Evolutionary conservation across 2,888 invertebrate genomes (phyloP), one percentile per base, ranked within the genome.

Genomic region (Nematopogon swammerdamellus): DNA sequence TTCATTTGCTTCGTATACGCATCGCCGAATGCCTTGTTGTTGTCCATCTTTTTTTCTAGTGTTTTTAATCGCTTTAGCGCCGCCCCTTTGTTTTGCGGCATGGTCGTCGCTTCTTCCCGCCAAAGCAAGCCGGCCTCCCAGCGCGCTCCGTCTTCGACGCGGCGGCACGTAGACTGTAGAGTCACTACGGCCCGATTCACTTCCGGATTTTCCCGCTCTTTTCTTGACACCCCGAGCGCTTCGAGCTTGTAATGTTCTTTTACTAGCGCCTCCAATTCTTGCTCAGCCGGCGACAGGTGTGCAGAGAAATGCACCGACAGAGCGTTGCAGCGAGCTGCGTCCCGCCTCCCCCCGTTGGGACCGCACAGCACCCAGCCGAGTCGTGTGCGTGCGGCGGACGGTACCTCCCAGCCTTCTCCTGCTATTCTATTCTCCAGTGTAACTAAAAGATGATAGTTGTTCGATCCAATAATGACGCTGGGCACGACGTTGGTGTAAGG

Each of bases 81-180:
- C 1, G 19, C 10, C 0, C 46, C 30, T 18, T 44, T 52, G 20
- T 49, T 55, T 17, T 50, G 25, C 0, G 55, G 54, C n/a, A n/a
- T n/a, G n/a, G n/a, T n/a, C n/a, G n/a, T n/a, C n/a, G n/a, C n/a
- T n/a, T n/a, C n/a, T n/a, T 20, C 19, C 43, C 49, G 52, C 55
- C 56, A 55, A n/a, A 54, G 44, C 1, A 54, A 49, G 1, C 52
- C 50, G 0, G 51, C 43, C 30, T 55, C 53, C 43, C 43, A 57
- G 2, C 49, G 42, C 25, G 25, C 10, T 3, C 53, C 54, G 8
- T 36, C 29, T 1, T 48, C 47, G 6, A 45, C 30, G 19, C 42
- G 42, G 2, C 17, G n/a, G 0, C 51, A 52, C 2, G 47, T 52
- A 1, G 44, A 17, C n/a, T 49, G 47, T n/a, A 54, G 30, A 0